phyloP scores from a whole-genome alignment of 2,888 invertebrate species.

The Cephus pulcher region DNA sequence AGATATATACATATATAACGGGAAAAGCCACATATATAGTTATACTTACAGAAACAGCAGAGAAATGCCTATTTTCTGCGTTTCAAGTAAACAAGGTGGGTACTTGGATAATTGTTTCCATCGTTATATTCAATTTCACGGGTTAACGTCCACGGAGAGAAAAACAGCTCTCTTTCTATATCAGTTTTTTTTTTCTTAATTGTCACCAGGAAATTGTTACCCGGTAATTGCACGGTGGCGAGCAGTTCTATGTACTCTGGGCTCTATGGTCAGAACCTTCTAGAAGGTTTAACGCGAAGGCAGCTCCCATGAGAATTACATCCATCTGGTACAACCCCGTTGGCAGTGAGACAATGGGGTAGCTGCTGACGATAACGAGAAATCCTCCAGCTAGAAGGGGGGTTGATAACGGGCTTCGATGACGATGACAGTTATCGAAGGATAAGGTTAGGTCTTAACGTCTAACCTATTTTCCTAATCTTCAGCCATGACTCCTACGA shows the following conservation, averaged over 20 bases:
- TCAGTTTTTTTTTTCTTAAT: not conserved
- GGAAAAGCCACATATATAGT: not conserved
- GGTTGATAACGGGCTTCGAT: not conserved
- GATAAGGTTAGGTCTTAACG: not conserved
- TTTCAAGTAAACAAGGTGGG: not conserved
- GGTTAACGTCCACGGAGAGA: not conserved
- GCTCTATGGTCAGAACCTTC: not conserved
- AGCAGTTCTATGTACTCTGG: not conserved
- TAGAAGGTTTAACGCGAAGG: not conserved
- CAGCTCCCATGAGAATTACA: not conserved
- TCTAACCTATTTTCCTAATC: not conserved
- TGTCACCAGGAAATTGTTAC: not conserved
- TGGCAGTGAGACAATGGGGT: not conserved
- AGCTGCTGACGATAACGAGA: not conserved
- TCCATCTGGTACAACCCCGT: not conserved
- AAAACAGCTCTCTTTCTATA: not conserved
- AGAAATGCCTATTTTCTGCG: not conserved
- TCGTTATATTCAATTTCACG: not conserved
- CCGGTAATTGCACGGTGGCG: not conserved
- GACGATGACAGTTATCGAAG: not conserved
- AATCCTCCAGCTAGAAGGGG: not conserved
- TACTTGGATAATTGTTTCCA: not conserved
- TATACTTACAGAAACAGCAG: not conserved
- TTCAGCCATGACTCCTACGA: not conserved
- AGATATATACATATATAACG: not conserved